Percentiles rank a stretch among this genome's conserved stretches.
phyloP scores from a whole-genome alignment of 1,140 invertebrate species.

The Laupala kohalensis region DNA sequence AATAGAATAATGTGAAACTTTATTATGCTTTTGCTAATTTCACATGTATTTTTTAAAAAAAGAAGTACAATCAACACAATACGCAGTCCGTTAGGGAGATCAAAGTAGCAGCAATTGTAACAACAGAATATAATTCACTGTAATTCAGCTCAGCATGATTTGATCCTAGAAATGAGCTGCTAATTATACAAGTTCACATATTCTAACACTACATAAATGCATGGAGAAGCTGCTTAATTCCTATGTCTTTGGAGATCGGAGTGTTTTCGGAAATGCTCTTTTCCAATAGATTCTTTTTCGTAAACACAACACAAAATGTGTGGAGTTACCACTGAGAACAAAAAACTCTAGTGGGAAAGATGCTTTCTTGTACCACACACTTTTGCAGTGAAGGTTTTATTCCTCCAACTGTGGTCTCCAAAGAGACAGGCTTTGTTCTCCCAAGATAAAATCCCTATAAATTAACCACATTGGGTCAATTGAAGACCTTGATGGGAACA shows the following conservation, averaged over 20 bases:
- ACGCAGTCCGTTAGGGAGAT: not conserved
- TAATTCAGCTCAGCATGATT: not conserved
- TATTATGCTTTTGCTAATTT: not conserved
- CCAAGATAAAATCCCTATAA: not conserved
- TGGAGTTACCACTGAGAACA: conserved; percentile 10
- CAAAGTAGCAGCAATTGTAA: not conserved
- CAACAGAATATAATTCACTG: no score
- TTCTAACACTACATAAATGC: conserved; percentile 1
- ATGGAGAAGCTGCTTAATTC: not conserved
- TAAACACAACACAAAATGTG: conserved; percentile 50
- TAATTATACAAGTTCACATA: not conserved
- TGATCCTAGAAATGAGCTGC: not conserved
- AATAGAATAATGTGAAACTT: not conserved
- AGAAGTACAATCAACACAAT: not conserved
- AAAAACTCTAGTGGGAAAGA: conserved; percentile 16
- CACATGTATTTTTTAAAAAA: not conserved
- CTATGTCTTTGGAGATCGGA: conserved; percentile 29
- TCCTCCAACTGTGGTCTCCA: conserved; percentile 10
- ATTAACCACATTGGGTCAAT: not conserved
- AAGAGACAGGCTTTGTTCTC: conserved; percentile 9
- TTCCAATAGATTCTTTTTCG: conserved; percentile 46
- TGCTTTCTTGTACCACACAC: conserved; percentile 13
- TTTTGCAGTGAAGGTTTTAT: conserved; percentile 11
- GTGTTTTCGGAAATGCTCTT: conserved; percentile 57
- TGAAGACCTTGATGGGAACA: not conserved